phyloP scores from a whole-genome alignment of 2,113 vertebrate genomes.

The Callipepla squamata region DNA sequence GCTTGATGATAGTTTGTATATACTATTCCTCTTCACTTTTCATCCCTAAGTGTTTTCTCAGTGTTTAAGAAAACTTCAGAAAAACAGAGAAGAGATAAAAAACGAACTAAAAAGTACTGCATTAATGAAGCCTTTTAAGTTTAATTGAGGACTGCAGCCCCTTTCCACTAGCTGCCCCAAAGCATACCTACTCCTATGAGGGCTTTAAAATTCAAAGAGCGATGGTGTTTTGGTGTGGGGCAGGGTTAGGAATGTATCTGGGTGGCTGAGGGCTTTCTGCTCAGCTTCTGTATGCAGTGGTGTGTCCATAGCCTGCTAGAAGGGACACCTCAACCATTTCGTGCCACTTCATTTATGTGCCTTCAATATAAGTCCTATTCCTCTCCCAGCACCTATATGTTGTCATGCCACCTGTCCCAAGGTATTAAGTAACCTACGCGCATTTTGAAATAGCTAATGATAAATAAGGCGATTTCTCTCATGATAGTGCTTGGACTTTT shows the following conservation, averaged over 20 bases:
- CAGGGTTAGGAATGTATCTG: accelerated
- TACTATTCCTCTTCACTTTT: not conserved
- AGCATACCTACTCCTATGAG: accelerated
- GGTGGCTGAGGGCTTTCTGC: accelerated
- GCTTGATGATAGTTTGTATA: not conserved
- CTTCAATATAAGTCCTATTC: not conserved
- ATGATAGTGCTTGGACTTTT: not conserved
- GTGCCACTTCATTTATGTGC: accelerated
- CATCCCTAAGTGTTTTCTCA: not conserved
- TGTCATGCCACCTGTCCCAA: not conserved
- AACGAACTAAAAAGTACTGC: not conserved
- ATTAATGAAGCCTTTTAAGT: not conserved
- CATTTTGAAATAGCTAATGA: conserved; percentile 51
- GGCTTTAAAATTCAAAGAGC: not conserved
- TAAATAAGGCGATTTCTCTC: conserved; percentile 4
- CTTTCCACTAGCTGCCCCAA: not conserved
- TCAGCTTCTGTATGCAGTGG: accelerated
- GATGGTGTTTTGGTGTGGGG: not conserved
- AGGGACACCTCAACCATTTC: accelerated
- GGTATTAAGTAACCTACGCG: conserved; percentile 4
- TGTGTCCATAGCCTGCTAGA: accelerated
- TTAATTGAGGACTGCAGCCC: not conserved
- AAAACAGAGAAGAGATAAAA: not conserved
- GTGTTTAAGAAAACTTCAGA: not conserved
- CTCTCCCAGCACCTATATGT: not conserved